phyloP scores from a whole-genome alignment of 2,888 invertebrate species.

The Conistra vaccinii region DNA sequence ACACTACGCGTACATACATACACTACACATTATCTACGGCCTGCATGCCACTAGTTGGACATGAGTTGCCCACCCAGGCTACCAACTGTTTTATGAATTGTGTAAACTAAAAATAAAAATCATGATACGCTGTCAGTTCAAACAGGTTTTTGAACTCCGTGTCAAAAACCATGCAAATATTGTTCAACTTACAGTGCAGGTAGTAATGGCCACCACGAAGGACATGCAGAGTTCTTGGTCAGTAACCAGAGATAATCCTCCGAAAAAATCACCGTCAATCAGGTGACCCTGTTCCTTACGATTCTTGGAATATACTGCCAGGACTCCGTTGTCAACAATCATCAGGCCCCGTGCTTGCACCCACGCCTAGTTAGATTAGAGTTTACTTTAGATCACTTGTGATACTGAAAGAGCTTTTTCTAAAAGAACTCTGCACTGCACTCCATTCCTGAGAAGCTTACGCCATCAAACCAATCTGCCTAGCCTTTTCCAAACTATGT shows the following conservation, averaged over 20 bases:
- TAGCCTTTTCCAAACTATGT: too few relatives aligned
- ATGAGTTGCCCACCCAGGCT: not conserved
- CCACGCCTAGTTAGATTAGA: slow-evolving; percentile 45
- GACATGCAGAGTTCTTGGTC: slow-evolving; percentile 70
- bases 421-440: not conserved
- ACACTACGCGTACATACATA: too few relatives aligned
- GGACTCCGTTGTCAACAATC: slow-evolving; percentile 68
- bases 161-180: not conserved
- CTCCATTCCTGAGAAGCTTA: not conserved
- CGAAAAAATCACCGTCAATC: slow-evolving; percentile 73
- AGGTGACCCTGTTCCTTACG: slow-evolving; percentile 69
- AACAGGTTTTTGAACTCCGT: too few relatives aligned
- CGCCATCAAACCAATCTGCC: too few relatives aligned
- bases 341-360: slow-evolving; percentile 64
- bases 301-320: slow-evolving; percentile 67
- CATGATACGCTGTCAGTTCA: not conserved
- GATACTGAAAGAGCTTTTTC: not conserved
- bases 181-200: slow-evolving; percentile 55
- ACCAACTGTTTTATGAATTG: not conserved
- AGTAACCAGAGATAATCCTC: slow-evolving; percentile 71
- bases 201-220: slow-evolving; percentile 67
- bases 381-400: not conserved
- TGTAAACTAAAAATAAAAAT: not conserved
- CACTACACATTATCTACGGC: not conserved
- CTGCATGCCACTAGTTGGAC: not conserved